Evolutionary conservation across 2,113 vertebrate genomes (phyloP), one percentile per base, ranked within the genome.

Genomic region (Salvator merianae): DNA sequence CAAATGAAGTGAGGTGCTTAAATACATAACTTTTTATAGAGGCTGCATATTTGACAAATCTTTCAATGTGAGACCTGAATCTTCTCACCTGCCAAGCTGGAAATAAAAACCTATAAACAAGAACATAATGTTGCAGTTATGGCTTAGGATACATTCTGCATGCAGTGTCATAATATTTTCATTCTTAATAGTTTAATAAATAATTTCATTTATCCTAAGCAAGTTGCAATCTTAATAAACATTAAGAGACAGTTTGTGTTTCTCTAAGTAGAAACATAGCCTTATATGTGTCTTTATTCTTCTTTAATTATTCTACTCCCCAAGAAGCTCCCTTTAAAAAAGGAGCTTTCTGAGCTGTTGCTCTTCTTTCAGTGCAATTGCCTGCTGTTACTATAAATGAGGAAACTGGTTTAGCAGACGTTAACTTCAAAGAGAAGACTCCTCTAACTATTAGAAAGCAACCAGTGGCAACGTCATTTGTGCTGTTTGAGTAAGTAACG

Each of bases 401-500:
- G 94, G 98, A 99, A 91, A 99, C 97, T 5, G 94, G 95, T 72
- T 85, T 95, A 79, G 97, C 98, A 38, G 95, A 98, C 92, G 98
- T 98, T 79, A 95, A 98, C 89, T 88, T 96, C 74, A 95, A 97
- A 82, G 95, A 97, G 93, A 97, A 94, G 91, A 94, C n/a, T 6
- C 94, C 92, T n/a, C 91, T 99, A 89, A 92, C 93, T 53, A 93
- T 99, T 84, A 95, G 90, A 93, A 97, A 95, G 84, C 95, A 98
- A 87, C 98, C 98, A 0, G 93, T 99, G 65, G 94, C 96, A 32
- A 96, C 98, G 4, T 98, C 98, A 0, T 99, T 99, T 94, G 97
- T 97, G 30, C 59, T 99, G 87, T 98, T 99, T 77, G 96, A 98
- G 99, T 99, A 97, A 96, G 97, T 96, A 90, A 59, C 62, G 10